Evolutionary conservation across 2,888 invertebrate species (phyloP).

Genomic region (Hydroisotoma schaefferi): DNA sequence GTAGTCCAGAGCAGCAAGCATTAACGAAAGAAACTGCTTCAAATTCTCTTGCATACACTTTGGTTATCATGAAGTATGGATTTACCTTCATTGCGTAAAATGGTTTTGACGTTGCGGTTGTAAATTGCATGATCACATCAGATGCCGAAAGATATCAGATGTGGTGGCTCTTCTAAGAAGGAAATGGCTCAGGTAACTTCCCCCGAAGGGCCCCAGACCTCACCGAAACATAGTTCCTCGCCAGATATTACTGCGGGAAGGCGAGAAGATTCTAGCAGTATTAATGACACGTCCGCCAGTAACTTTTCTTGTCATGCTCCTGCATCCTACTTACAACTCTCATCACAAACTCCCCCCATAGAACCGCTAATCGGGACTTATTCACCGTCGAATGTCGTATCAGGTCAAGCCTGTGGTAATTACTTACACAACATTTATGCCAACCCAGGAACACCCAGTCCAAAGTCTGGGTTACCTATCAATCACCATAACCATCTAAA

Average conservation of each 20-base stretch:
- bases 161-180: constrained; percentile 29
- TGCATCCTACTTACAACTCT: neutral
- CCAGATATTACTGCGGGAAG: neutral
- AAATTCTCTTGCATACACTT: too few species aligned
- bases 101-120: too few species aligned
- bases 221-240: neutral
- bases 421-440: neutral
- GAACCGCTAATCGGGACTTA: neutral
- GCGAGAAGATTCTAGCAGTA: constrained; percentile 3
- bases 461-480: constrained; percentile 18
- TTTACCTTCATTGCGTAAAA: too few species aligned
- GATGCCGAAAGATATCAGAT: constrained; percentile 48
- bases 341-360: neutral
- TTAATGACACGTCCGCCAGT: constrained; percentile 15
- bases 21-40: too few species aligned
- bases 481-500: constrained; percentile 19
- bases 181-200: constrained; percentile 29
- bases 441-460: neutral
- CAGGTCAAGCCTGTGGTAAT: neutral
- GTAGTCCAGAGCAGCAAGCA: too few species aligned
- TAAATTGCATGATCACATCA: constrained; percentile 20
- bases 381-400: neutral
- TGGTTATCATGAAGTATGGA: too few species aligned
- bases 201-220: constrained; percentile 17
- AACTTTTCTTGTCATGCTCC: neutral